These are phyloP conservation scores for Champsocephalus esox DNA, from an alignment of 2,797 vertebrate species.

Conservation along the genomic window DNA sequence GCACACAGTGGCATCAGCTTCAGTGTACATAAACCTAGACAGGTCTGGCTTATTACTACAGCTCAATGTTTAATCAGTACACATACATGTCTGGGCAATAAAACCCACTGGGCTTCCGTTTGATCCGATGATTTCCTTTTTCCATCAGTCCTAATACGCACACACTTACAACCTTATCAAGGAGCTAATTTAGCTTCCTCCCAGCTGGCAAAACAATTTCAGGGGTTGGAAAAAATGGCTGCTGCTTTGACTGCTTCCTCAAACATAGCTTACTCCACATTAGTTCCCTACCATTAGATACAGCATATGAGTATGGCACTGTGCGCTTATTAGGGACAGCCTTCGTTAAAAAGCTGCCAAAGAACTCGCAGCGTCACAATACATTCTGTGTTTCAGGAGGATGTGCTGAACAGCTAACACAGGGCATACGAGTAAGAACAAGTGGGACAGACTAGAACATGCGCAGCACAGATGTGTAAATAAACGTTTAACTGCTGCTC, in stretches of 20 bases:
- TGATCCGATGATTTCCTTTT: constrained; percentile 38
- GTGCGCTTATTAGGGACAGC: constrained; percentile 11
- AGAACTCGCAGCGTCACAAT: neutral
- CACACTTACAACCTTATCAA: constrained; percentile 28
- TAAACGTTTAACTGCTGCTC: neutral
- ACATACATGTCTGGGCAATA: constrained; percentile 54
- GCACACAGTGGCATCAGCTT: constrained; percentile 49
- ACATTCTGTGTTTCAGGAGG: constrained; percentile 1
- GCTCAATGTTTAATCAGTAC: constrained; percentile 64
- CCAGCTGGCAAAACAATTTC: constrained; percentile 16
- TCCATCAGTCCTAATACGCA: constrained; percentile 35
- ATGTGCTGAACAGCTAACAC: constrained; percentile 5
- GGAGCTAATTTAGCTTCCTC: constrained; percentile 30
- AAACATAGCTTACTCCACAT: constrained; percentile 41
- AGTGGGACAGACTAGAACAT: constrained; percentile 10
- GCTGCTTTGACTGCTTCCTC: constrained; percentile 34
- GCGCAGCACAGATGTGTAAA: neutral
- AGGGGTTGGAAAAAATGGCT: constrained; percentile 15
- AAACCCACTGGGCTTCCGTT: constrained; percentile 51
- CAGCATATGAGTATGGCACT: neutral
- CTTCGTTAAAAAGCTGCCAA: constrained; percentile 25
- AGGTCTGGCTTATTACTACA: constrained; percentile 56
- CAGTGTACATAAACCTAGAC: constrained; percentile 58
- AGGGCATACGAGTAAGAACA: neutral
- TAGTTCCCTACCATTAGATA: constrained; percentile 11